Conservation (phyloP, 2,888 invertebrate genomes). For the Opisthograptis luteolata region DNA sequence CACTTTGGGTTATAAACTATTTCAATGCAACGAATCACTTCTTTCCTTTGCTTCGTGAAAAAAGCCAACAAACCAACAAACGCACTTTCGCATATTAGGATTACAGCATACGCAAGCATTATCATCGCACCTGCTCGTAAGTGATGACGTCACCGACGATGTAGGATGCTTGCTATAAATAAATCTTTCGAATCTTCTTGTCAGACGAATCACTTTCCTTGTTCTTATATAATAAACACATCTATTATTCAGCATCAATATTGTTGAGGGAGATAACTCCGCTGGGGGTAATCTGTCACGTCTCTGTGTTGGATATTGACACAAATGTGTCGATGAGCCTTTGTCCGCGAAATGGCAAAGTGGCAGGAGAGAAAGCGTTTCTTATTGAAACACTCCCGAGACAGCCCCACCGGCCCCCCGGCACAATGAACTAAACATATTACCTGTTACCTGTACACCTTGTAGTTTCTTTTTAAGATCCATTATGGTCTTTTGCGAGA, state of each 20-base stretch:
- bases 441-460: too few relatives aligned
- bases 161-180: too few relatives aligned
- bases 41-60: too few relatives aligned
- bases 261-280: conserved; percentile 29
- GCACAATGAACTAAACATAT: conserved; percentile 5
- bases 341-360: conserved; percentile 22
- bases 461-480: too few relatives aligned
- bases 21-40: too few relatives aligned
- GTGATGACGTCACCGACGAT: too few relatives aligned
- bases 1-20: too few relatives aligned
- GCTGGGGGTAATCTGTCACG: conserved; percentile 44
- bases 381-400: conserved; percentile 48
- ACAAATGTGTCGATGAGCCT: conserved; percentile 50
- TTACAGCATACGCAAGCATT: too few relatives aligned
- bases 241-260: conserved; percentile 30
- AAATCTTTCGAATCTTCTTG: not conserved
- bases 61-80: too few relatives aligned
- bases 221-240: conserved; percentile 22
- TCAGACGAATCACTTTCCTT: not conserved
- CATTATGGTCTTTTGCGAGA: too few relatives aligned
- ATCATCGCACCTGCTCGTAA: too few relatives aligned
- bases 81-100: too few relatives aligned
- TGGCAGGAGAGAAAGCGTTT: conserved; percentile 40
- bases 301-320: conserved; percentile 47
- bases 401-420: conserved; percentile 28